Base-by-base conservation (phyloP, 2,888 invertebrate genomes). In the Cantharis nigra region DNA sequence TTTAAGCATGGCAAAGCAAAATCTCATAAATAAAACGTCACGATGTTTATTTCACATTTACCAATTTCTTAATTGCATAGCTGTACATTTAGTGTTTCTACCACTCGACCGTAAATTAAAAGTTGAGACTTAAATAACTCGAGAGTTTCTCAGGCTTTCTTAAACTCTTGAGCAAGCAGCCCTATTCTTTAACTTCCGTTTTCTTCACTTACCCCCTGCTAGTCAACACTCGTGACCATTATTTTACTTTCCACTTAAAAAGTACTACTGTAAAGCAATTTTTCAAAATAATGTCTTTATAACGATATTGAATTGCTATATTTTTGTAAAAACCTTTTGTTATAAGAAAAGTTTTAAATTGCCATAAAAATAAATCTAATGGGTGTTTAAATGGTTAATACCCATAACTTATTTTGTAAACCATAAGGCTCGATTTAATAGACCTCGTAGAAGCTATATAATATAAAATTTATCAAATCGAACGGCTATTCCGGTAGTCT, bases 91-190 rank as follows among this genome's bases (percentile, higher is more conserved):
- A 81, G 81, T 83, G 82, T 83, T 83, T 82, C 82, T 80, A 79
- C 81, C 81, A 83, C 79, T 83, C 83, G 84, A 83, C 83, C 84
- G 83, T 84, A 84, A 84, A 84, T 84, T 84, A 83, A 83, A 84
- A 84, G 82, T 84, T 83, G 84, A 80, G 83, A 83, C 83, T 83
- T 83, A 80, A 82, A 82, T 80, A 84, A 83, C 80, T 83, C 81
- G 75, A 79, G 72, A 72, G 71, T 72, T 71, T 64, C 71, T 30
- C 74, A 64, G 18, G 64, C 75, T 78, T 74, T 75, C 75, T 75
- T 78, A 73, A 78, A 76, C 73, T 70, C 74, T 69, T 70, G 71
- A 76, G 78, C 75, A 72, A 78, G 72, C 71, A 74, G 28, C 71
- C 73, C 71, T 74, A 74, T 78, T 78, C 78, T 74, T 76, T 74